Evolutionary conservation across 2,797 vertebrate genomes (phyloP), one percentile per base, ranked within the genome.

Genomic region (Taenioides sp.): DNA sequence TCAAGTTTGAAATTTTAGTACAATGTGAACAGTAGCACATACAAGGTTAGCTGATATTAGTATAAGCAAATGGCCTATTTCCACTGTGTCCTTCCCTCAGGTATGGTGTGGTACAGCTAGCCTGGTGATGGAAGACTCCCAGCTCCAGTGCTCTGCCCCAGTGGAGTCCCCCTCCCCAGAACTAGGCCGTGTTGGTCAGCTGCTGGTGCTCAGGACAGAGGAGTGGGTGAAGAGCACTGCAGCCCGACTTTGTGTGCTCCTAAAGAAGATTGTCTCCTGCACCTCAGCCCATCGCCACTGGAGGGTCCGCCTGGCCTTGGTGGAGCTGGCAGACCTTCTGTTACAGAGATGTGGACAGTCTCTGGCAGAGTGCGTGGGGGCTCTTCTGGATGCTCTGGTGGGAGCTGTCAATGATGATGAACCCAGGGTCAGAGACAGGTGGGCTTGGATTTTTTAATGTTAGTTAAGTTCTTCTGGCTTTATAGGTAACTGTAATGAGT

Each of bases 251-350:
- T 86, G 74, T 0, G 5, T 94, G 28, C 94, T 97, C 10, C 83
- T 99, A 72, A 92, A 86, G 65, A 97, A 94, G 83, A 91, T 97
- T 4, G 92, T 93, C 37, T 95, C 95, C 2, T 94, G 90, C 62
- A 92, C 92, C 17, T 94, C 94, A 0, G 86, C 90, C n/a, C 95
- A 99, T 77, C 93, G 92, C 0, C 97, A 99, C 86, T 99, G 98
- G 97, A 97, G 90, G 74, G 96, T 96, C 18, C 92, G 96, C 31
- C 84, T 96, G 62, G 95, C 95, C 77, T 80, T 97, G 79, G 89
- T 96, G 50, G 93, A 94, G 37, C 78, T 97, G 52, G 93, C 93
- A 0, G 84, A 94, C 17, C 79, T 91, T 77, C 91, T 99, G 57
- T 84, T 97, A 80, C 77, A 81, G 37, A 89, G 74, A 34, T 98